These are phyloP conservation scores for Ochropacha duplaris DNA, from an alignment of 2,888 invertebrate species.

Conservation along the genomic window DNA sequence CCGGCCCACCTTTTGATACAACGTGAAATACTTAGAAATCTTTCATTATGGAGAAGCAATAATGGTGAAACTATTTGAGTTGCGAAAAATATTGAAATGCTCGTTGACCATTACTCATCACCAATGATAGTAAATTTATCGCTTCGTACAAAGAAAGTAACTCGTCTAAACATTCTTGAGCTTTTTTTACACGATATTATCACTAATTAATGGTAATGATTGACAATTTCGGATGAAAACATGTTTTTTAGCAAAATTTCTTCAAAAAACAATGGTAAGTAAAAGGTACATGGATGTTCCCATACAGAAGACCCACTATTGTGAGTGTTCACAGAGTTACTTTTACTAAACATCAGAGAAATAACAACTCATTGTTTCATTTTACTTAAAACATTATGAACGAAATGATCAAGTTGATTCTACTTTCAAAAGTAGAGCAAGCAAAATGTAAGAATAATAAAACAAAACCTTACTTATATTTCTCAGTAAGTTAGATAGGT, in stretches of 20 bases:
- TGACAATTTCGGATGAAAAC: constrained; percentile 7
- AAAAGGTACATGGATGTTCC: constrained; percentile 62
- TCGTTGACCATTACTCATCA: constrained; percentile 20
- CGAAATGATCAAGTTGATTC: constrained; percentile 21
- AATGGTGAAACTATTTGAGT: constrained; percentile 55
- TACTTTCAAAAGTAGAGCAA: constrained; percentile 5
- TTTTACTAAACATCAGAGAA: constrained; percentile 58
- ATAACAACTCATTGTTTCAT: constrained; percentile 47
- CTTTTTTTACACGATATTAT: background rate
- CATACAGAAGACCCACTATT: constrained; percentile 49
- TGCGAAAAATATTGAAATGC: constrained; percentile 48
- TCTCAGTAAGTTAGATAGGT: background rate
- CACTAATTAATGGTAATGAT: background rate
- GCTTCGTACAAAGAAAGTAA: background rate
- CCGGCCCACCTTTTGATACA: constrained; percentile 70
- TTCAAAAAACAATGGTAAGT: constrained; percentile 64
- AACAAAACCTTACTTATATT: too few species aligned
- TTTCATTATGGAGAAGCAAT: constrained; percentile 65
- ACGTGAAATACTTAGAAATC: constrained; percentile 72
- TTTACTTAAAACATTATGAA: constrained; percentile 34
- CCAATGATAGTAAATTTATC: constrained; percentile 13
- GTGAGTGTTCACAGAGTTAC: constrained; percentile 53
- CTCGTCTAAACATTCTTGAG: background rate
- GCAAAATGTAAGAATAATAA: constrained; percentile 5
- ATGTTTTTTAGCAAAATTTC: constrained; percentile 31